Percentiles rank a stretch among this genome's conserved stretches.
Evolutionary conservation across 2,113 vertebrate genomes (phyloP).

Genomic region (Rhinopomastus cyanomelas): DNA sequence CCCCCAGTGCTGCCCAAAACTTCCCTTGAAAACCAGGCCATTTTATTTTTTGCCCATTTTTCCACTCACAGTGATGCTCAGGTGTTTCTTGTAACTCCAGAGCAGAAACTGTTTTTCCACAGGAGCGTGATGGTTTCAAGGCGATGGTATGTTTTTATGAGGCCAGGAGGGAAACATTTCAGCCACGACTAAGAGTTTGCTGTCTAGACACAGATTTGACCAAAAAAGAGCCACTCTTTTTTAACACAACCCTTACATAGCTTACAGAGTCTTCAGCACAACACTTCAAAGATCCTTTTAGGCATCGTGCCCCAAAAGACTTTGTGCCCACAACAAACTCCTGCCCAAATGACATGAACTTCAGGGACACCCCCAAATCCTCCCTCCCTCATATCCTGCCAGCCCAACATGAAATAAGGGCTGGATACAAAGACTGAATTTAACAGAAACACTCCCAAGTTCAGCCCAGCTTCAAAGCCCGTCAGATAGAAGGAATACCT

Average conservation of each 20-base stretch:
- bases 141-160: slow-evolving; percentile 17
- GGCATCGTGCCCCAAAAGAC: background rate
- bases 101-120: background rate
- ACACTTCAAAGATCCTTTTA: background rate
- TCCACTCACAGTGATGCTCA: background rate
- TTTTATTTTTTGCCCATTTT: background rate
- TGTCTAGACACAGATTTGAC: slow-evolving; percentile 16
- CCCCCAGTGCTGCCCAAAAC: background rate
- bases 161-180: slow-evolving; percentile 25
- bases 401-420: background rate
- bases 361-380: background rate
- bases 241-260: background rate
- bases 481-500: background rate
- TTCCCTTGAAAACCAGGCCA: background rate
- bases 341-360: background rate
- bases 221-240: background rate
- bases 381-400: background rate
- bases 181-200: background rate
- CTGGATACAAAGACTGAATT: background rate
- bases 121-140: background rate
- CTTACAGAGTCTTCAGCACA: background rate
- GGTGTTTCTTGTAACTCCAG: background rate
- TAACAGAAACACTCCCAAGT: background rate
- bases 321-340: background rate
- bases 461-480: background rate